phyloP scores from a whole-genome alignment of 2,797 vertebrate genomes.

The Phataginus tetradactyla region DNA sequence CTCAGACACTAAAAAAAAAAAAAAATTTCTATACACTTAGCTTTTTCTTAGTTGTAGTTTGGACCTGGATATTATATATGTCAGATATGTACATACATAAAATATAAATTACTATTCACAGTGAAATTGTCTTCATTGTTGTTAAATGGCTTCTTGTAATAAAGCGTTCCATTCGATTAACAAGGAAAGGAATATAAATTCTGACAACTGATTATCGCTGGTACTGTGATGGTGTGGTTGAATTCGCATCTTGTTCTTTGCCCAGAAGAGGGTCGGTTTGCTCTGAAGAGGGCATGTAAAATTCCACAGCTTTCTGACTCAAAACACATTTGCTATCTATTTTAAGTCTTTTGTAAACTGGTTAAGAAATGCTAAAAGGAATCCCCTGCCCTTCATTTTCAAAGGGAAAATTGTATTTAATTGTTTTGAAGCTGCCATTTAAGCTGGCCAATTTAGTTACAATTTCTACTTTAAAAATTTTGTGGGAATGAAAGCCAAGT shows the following conservation, averaged over 20 bases:
- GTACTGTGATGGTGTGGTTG: fast-evolving
- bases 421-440: background rate
- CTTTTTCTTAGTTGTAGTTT: background rate
- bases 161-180: background rate
- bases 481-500: background rate
- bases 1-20: background rate
- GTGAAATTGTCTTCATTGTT: background rate
- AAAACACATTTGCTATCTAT: background rate
- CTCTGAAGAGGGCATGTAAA: background rate
- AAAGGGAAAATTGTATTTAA: background rate
- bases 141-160: background rate
- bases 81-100: background rate
- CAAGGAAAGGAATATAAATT: background rate
- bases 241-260: background rate
- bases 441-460: background rate
- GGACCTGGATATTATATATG: background rate
- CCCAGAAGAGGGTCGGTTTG: background rate
- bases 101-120: background rate
- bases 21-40: no score
- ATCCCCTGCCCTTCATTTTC: background rate
- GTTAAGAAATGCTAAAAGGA: background rate
- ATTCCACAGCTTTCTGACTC: background rate
- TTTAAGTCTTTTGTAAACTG: background rate
- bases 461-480: background rate
- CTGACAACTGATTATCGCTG: fast-evolving